Conservation (phyloP, 2,113 vertebrate genomes). For the Hyperopisus bebe region DNA sequence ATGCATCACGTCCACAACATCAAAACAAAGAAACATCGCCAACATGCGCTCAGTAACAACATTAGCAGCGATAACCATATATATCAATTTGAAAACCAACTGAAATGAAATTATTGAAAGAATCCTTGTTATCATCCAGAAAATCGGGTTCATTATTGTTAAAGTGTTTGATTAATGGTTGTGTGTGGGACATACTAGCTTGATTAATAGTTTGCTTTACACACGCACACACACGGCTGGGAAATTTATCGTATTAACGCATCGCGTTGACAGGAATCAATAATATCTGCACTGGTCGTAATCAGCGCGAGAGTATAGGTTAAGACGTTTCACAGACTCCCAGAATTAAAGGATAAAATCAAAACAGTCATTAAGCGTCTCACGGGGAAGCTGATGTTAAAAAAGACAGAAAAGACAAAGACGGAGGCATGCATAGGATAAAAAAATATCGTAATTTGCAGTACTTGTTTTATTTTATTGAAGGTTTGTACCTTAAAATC, state of each 20-base stretch:
- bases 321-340: neutral
- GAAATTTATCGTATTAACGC: neutral
- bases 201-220: neutral
- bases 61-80: neutral
- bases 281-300: neutral
- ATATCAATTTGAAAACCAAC: neutral
- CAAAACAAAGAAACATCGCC: neutral
- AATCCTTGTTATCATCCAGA: neutral
- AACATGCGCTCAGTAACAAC: neutral
- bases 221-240: neutral
- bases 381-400: neutral
- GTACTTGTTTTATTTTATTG: neutral
- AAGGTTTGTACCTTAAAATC: neutral
- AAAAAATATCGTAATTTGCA: neutral
- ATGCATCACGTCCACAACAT: too few species aligned
- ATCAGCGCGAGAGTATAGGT: neutral
- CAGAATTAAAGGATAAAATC: neutral
- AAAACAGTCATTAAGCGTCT: neutral
- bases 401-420: neutral
- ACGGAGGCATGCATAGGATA: neutral
- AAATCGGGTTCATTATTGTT: neutral
- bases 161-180: neutral
- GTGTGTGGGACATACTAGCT: neutral
- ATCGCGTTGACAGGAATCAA: neutral
- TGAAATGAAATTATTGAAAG: neutral